A percentile compares a stretch with the other conserved stretches of the same genome.
phyloP scores from a whole-genome alignment of 2,888 invertebrate species.

The Orthosia gracilis region DNA sequence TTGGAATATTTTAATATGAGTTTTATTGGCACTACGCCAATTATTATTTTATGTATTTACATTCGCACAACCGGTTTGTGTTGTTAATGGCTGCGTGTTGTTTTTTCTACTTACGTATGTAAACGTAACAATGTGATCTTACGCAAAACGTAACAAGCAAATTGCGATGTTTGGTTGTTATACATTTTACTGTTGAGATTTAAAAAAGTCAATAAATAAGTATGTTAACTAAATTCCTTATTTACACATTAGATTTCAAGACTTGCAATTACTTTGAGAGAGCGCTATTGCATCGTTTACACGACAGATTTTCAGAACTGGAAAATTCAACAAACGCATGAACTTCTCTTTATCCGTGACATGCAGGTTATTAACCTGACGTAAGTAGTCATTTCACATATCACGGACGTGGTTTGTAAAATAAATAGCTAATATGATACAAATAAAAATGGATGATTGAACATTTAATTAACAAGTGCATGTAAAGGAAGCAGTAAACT shows the following conservation, averaged over 20 bases:
- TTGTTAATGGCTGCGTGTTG: slow-evolving; percentile 27
- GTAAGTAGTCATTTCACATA: slow-evolving; percentile 37
- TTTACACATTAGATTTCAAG: not conserved
- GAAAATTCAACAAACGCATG: slow-evolving; percentile 7
- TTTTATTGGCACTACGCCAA: slow-evolving; percentile 52
- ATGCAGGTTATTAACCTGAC: slow-evolving; percentile 40
- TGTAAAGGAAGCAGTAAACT: slow-evolving; percentile 74
- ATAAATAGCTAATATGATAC: slow-evolving; percentile 46
- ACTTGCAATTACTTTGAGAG: not conserved
- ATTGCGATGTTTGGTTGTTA: not conserved
- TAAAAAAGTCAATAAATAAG: not conserved
- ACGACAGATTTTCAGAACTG: not conserved
- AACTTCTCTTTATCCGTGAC: slow-evolving; percentile 14
- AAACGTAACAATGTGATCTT: slow-evolving; percentile 33
- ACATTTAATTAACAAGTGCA: slow-evolving; percentile 73
- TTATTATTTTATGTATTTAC: slow-evolving; percentile 55
- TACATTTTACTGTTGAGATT: not conserved
- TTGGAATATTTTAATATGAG: slow-evolving; percentile 52
- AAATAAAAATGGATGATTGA: slow-evolving; percentile 65
- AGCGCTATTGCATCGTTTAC: not conserved
- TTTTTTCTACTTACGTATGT: slow-evolving; percentile 37
- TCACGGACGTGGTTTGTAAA: slow-evolving; percentile 43
- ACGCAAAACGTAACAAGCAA: slow-evolving; percentile 28
- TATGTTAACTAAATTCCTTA: not conserved
- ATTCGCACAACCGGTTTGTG: slow-evolving; percentile 53